Percentiles rank a stretch among this genome's conserved stretches.
Evolutionary conservation across 2,888 invertebrate genomes (phyloP).

Genomic region (Rhodophaea formosa): DNA sequence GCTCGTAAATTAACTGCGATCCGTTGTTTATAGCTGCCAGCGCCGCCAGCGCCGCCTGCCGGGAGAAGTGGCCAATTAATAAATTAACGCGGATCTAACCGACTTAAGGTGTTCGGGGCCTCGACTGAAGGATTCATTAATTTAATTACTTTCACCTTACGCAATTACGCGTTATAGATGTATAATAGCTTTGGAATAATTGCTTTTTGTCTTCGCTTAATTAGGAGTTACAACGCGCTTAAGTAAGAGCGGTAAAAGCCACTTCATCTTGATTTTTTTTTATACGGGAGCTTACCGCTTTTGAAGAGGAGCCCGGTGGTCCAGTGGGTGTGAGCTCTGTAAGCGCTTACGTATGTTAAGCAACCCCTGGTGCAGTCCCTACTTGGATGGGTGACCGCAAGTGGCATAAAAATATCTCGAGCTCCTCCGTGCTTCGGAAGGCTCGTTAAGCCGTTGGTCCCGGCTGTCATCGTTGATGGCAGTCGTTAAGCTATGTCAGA

Average conservation of each 20-base stretch:
- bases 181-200: slow-evolving; percentile 12
- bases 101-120: slow-evolving; percentile 69
- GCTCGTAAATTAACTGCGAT: slow-evolving; percentile 80
- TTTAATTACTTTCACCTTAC: slow-evolving; percentile 63
- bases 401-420: no score
- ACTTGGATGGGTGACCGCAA: no score
- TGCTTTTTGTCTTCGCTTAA: not conserved
- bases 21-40: slow-evolving; percentile 74
- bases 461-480: no score
- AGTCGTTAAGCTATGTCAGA: no score
- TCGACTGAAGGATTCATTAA: slow-evolving; percentile 69
- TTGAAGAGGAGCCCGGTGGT: no score
- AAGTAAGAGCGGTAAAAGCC: not conserved
- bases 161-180: slow-evolving; percentile 27
- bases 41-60: slow-evolving; percentile 38
- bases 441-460: no score
- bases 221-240: not conserved
- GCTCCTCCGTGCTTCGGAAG: no score
- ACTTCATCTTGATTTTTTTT: not conserved
- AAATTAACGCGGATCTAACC: slow-evolving; percentile 73
- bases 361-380: no score
- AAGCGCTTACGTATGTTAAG: no score
- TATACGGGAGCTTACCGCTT: no score
- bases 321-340: no score
- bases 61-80: slow-evolving; percentile 77